Percentiles rank a stretch among this genome's conserved stretches.
Evolutionary conservation across 2,797 vertebrate genomes (phyloP).

Genomic region (Pangasius krempfi): DNA sequence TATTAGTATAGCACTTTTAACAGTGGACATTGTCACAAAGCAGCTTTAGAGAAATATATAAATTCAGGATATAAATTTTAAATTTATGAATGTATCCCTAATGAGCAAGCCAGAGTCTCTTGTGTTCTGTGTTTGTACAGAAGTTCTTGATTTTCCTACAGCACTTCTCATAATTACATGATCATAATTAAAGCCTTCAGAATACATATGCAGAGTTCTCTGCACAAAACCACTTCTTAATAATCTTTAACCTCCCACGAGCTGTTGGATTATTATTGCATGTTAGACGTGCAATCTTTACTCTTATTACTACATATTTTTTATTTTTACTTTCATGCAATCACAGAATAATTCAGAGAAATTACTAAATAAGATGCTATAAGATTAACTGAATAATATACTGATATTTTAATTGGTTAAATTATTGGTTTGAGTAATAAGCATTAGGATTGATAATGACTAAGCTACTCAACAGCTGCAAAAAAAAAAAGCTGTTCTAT

Average conservation of each 20-base stretch:
- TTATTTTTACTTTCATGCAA: neutral
- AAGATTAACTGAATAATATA: neutral
- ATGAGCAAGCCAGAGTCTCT: too few relatives aligned
- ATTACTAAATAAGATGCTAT: neutral
- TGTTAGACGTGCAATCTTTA: neutral
- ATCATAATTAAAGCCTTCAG: neutral
- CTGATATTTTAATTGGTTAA: slow-evolving; percentile 7
- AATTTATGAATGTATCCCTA: too few relatives aligned
- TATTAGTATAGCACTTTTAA: too few relatives aligned
- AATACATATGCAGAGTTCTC: neutral
- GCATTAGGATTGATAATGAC: neutral
- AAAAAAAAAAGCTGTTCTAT: neutral
- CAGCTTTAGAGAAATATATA: too few relatives aligned
- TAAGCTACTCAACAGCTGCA: neutral
- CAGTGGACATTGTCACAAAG: too few relatives aligned
- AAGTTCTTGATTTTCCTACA: neutral
- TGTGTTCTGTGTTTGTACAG: neutral
- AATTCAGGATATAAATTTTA: too few relatives aligned
- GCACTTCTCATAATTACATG: neutral
- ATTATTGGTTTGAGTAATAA: neutral
- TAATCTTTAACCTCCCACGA: neutral
- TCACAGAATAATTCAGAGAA: neutral
- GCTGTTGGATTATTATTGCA: too few relatives aligned
- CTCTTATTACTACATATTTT: neutral
- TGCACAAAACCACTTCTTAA: neutral